Percentiles rank a stretch among this genome's conserved stretches.
Evolutionary conservation across 2,797 vertebrate genomes (phyloP).

Genomic region (Astyanax mexicanus): DNA sequence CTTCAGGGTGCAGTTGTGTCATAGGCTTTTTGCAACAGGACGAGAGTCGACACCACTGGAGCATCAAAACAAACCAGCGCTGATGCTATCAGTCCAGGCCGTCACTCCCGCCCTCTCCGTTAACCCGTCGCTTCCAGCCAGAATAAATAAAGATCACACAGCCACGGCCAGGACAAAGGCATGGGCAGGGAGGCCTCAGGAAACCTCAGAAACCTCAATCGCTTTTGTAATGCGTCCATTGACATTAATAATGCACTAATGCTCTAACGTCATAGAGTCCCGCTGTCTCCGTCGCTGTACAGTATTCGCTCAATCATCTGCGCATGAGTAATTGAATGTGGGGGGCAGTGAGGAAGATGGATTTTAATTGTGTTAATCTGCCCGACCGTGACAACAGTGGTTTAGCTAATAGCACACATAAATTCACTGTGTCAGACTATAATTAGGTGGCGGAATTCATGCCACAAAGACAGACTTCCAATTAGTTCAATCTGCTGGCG

Average conservation of each 20-base stretch:
- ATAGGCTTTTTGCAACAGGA: neutral
- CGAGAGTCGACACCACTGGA: constrained; percentile 16
- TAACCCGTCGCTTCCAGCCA: neutral
- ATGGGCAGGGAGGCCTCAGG: neutral
- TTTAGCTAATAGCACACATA: constrained; percentile 70
- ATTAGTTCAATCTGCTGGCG: constrained; percentile 55
- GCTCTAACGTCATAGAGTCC: constrained; percentile 36
- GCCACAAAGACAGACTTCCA: constrained; percentile 51
- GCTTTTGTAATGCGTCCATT: constrained; percentile 47
- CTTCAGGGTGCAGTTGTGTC: neutral
- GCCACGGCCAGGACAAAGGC: neutral
- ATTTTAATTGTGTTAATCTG: constrained; percentile 73
- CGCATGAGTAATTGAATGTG: constrained; percentile 67
- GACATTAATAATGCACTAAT: constrained; percentile 50
- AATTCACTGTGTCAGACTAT: constrained; percentile 61
- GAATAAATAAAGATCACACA: neutral
- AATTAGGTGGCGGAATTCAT: constrained; percentile 60
- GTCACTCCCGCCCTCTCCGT: constrained; percentile 5
- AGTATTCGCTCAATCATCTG: constrained; percentile 66
- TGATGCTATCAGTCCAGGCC: constrained; percentile 1
- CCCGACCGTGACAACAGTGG: constrained; percentile 68
- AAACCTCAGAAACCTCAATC: constrained; percentile 13
- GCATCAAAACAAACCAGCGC: constrained; percentile 40
- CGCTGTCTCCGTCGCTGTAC: constrained; percentile 62
- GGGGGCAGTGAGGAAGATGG: constrained; percentile 67